Percentiles rank a stretch among this genome's conserved stretches.
These are phyloP conservation scores for Spatulosminthurus flaviceps DNA, from an alignment of 2,888 invertebrate genomes.

Conservation along the genomic window DNA sequence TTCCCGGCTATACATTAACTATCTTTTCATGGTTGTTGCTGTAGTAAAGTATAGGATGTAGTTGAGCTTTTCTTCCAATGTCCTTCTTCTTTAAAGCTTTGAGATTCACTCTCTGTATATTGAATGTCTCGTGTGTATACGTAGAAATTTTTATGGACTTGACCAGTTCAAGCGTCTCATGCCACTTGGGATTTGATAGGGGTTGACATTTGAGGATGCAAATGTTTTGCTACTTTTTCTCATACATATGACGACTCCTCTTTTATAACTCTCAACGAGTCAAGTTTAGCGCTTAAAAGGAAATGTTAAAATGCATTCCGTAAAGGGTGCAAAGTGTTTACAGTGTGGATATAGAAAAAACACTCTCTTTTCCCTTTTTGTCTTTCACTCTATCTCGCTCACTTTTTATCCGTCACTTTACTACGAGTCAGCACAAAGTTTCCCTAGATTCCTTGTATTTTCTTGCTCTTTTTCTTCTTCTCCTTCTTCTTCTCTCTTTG, in stretches of 20 bases:
- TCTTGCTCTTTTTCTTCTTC: too few relatives aligned
- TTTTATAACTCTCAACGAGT: constrained; percentile 14
- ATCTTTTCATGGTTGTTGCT: constrained; percentile 18
- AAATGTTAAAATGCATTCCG: constrained; percentile 35
- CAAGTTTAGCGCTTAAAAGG: constrained; percentile 43
- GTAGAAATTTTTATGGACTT: neutral
- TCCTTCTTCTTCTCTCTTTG: too few relatives aligned
- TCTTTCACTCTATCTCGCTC: neutral
- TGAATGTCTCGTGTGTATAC: too few relatives aligned
- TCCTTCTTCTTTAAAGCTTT: too few relatives aligned
- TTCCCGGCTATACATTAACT: constrained; percentile 7
- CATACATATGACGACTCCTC: neutral
- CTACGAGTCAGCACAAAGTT: neutral
- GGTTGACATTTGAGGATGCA: neutral
- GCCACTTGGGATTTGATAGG: too few relatives aligned
- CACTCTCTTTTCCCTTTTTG: constrained; percentile 9
- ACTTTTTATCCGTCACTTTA: neutral
- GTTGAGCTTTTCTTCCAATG: neutral
- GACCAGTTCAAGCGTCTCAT: neutral
- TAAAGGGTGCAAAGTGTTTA: constrained; percentile 21
- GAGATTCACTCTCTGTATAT: too few relatives aligned
- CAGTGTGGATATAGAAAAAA: neutral
- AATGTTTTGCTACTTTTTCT: neutral
- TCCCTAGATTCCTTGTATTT: neutral
- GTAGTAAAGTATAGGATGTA: too few relatives aligned